Evolutionary conservation across 2,113 vertebrate genomes (phyloP).

Genomic region (Hassar affinis): DNA sequence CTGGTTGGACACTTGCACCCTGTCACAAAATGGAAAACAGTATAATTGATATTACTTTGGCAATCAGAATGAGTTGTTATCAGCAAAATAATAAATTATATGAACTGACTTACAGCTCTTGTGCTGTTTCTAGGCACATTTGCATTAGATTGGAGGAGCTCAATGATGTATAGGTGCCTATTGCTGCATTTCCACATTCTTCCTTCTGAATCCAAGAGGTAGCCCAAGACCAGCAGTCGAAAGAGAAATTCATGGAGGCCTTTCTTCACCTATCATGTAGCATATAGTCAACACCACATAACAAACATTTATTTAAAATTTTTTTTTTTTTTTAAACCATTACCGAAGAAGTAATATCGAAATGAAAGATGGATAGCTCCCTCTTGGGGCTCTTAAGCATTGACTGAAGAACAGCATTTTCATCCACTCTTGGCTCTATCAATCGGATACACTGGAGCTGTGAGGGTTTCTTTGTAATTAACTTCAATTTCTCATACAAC

Average conservation of each 20-base stretch:
- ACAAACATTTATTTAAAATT: neutral
- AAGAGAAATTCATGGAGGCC: constrained; percentile 89
- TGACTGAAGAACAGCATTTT: constrained; percentile 77
- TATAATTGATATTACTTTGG: neutral
- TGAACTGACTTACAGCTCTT: constrained; percentile 65
- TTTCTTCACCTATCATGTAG: constrained; percentile 75
- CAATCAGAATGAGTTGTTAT: neutral
- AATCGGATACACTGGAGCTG: constrained; percentile 80
- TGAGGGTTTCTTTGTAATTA: constrained; percentile 41
- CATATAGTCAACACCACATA: constrained; percentile 5
- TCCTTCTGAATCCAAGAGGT: constrained; percentile 81
- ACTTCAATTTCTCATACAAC: constrained; percentile 71
- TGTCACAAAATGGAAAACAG: constrained; percentile 45
- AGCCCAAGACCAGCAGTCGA: constrained; percentile 85
- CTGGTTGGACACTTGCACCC: constrained; percentile 57
- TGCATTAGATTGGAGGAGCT: constrained; percentile 74
- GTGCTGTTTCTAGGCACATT: constrained; percentile 52
- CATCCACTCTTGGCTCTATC: constrained; percentile 81
- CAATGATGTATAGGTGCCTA: constrained; percentile 84
- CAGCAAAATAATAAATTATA: neutral
- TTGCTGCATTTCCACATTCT: constrained; percentile 86
- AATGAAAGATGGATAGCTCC: constrained; percentile 80
- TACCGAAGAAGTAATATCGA: constrained; percentile 93
- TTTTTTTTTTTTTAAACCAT: constrained; percentile 50
- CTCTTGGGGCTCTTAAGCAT: constrained; percentile 65